Conservation (phyloP, 1,140 invertebrate genomes). For the Antheraea mylitta region DNA sequence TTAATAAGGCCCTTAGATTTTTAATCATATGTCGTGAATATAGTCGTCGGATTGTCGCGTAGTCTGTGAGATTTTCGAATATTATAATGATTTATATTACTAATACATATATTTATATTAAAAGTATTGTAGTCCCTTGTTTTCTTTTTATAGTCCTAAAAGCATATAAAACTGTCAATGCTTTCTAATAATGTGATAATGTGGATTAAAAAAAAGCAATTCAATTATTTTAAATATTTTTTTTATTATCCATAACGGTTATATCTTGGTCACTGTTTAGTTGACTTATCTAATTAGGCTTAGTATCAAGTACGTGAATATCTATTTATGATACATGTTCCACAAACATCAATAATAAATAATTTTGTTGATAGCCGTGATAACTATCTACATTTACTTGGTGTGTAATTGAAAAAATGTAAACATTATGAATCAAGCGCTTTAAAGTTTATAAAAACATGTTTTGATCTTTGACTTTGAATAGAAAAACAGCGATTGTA, state of each 20-base stretch:
- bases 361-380: too few species aligned
- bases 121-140: too few species aligned
- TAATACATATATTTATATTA: too few species aligned
- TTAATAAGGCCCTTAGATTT: too few species aligned
- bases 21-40: too few species aligned
- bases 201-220: not conserved
- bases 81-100: too few species aligned
- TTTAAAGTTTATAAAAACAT: not conserved
- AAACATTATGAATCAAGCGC: not conserved
- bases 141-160: too few species aligned
- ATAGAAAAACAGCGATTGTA: slow-evolving; percentile 3
- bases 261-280: not conserved
- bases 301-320: not conserved
- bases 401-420: not conserved
- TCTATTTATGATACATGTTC: not conserved
- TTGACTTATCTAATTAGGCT: not conserved
- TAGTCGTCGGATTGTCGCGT: too few species aligned
- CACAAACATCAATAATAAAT: too few species aligned
- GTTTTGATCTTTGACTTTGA: not conserved
- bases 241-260: not conserved
- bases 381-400: not conserved
- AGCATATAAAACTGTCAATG: too few species aligned
- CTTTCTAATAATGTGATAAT: not conserved
- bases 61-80: too few species aligned
- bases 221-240: not conserved